Evolutionary conservation across 2,113 vertebrate species (phyloP).

Genomic region (Hydrolagus affinis): DNA sequence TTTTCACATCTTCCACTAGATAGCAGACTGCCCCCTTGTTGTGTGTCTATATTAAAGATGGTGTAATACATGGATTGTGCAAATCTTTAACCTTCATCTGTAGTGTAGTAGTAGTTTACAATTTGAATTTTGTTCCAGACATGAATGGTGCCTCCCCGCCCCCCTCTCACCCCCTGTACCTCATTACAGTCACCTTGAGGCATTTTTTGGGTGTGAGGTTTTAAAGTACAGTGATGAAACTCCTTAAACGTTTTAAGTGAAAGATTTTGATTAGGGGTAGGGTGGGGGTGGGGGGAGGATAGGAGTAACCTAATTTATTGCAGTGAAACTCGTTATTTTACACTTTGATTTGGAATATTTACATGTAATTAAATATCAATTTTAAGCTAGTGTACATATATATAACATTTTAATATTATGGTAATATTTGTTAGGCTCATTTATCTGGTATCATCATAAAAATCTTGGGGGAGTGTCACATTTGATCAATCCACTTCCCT

Average conservation of each 20-base stretch:
- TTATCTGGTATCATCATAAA: neutral
- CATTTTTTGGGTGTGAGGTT: neutral
- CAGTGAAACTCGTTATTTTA: neutral
- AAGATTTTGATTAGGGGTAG: neutral
- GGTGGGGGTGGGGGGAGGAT: no score
- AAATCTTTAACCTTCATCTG: neutral
- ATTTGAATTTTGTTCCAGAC: no score
- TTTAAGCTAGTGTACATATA: neutral
- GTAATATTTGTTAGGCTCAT: neutral
- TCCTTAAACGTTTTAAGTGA: neutral
- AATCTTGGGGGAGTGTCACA: no score
- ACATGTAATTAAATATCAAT: neutral
- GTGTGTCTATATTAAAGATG: conserved; percentile 8
- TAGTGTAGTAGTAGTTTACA: neutral
- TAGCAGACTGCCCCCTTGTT: conserved; percentile 4
- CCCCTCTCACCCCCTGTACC: conserved; percentile 15
- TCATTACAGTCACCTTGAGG: neutral
- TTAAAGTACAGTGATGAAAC: neutral
- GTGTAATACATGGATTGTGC: neutral
- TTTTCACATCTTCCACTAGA: conserved; percentile 5
- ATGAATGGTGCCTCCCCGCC: no score
- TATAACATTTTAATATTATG: neutral
- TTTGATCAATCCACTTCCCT: no score
- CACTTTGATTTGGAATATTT: neutral
- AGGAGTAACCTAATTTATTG: no score